Base-by-base conservation (phyloP, 2,797 vertebrate species). In the Coracias cyanogaster region DNA sequence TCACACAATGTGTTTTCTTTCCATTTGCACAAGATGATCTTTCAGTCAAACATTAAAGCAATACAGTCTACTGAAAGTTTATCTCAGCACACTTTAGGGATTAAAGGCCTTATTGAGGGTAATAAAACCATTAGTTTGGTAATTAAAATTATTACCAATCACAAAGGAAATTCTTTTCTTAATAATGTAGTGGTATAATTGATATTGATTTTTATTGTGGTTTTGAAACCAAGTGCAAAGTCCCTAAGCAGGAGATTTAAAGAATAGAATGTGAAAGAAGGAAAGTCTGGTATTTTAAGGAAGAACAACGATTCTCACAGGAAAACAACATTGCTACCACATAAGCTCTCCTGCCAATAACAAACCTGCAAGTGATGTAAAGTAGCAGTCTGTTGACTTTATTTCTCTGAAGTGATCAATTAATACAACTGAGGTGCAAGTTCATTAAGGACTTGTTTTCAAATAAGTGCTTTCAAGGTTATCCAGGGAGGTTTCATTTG, bases 81-180 rank as follows among this genome's bases (percentile, higher is more conserved):
- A 55, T 95, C 41, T 92, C 60, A 26, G 39, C 41, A 37, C 31
- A 86, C 46, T 91, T 82, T 4, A 51, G 82, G 37, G 70, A 92
- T 92, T 95, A 93, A 96, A 96, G 45, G 21, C 37, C 67, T 94
- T 67, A 5, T 24, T 60, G 65, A 73, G 77, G 61, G 67, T 89
- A 94, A 84, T 54, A 87, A 87, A 90, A 85, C 66, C 82, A 79
- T 96, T 95, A 90, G 64, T 90, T 93, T 96, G 4, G 11, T 94
- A 90, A 94, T 97, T 83, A 95, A 91, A 97, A 95, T 93, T 97
- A 94, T 89, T 96, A 87, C 43, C 66, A 64, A 88, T 95, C 70
- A 86, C 54, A 91, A 94, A 87, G 48, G 21, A 97, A 95, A 95
- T 29, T 10, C 15, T 85, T 96, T 95, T 88, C 81, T 69, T 94